phyloP scores from a whole-genome alignment of 2,113 vertebrate species.

The Ptychochromis oligacanthus region DNA sequence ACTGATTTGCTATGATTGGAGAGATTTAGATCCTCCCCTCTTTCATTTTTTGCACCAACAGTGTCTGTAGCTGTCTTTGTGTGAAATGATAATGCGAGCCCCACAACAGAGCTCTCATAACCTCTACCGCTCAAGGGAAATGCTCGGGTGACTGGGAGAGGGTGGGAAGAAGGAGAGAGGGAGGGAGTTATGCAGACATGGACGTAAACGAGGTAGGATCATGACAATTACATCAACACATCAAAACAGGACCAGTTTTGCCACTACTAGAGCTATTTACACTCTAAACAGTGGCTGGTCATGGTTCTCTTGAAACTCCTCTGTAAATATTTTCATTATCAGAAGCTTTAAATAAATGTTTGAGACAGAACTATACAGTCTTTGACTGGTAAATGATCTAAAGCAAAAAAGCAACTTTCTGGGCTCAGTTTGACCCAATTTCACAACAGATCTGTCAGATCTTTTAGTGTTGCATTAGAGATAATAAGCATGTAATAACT shows the following conservation, averaged over 20 bases:
- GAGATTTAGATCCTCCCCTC: constrained; percentile 72
- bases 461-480: not conserved
- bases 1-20: constrained; percentile 82
- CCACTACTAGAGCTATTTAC: constrained; percentile 5
- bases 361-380: not conserved
- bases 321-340: not conserved
- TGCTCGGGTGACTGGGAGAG: constrained; percentile 43
- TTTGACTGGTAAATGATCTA: not conserved
- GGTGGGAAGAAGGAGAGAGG: not conserved
- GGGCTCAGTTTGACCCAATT: not conserved
- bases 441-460: not conserved
- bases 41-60: constrained; percentile 70
- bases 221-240: constrained; percentile 23
- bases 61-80: constrained; percentile 70
- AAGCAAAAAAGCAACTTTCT: not conserved
- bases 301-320: not conserved
- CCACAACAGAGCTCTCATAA: constrained; percentile 59
- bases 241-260: constrained; percentile 27
- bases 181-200: constrained; percentile 22
- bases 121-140: constrained; percentile 61
- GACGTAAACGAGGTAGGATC: constrained; percentile 49
- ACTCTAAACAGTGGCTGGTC: not conserved
- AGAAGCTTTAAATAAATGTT: not conserved
- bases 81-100: constrained; percentile 67
- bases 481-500: not conserved